Percentiles rank a stretch among this genome's conserved stretches.
Conservation (phyloP, 2,113 vertebrate genomes). For the Apaloderma vittatum region DNA sequence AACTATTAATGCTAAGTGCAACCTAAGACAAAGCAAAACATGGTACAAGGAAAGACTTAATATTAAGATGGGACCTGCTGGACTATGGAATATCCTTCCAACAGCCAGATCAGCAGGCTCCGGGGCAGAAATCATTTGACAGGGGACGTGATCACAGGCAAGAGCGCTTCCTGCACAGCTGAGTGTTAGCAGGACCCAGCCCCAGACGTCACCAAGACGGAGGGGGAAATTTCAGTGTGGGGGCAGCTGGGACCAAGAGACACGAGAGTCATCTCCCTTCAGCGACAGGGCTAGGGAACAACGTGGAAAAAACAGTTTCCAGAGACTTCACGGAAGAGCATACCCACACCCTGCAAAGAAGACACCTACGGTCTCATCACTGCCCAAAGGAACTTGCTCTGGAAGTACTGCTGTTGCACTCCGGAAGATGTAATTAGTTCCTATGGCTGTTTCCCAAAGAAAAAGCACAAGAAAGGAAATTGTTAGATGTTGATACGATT, state of each 20-base stretch:
- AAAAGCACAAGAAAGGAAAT: not conserved
- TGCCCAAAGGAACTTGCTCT: not conserved
- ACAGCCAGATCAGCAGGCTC: not conserved
- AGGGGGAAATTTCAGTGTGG: not conserved
- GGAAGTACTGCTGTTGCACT: not conserved
- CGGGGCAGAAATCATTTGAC: not conserved
- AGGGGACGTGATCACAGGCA: fast-evolving
- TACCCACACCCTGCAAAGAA: not conserved
- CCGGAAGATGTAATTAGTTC: not conserved
- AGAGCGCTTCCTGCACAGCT: not conserved
- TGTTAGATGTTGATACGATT: not conserved
- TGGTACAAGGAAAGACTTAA: not conserved
- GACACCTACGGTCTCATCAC: fast-evolving
- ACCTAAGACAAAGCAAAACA: not conserved
- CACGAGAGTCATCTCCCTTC: not conserved
- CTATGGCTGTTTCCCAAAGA: not conserved
- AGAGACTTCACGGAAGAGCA: fast-evolving
- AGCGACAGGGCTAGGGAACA: not conserved
- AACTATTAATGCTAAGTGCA: not conserved
- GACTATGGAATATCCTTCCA: not conserved
- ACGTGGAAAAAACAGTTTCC: not conserved
- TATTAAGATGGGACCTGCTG: not conserved
- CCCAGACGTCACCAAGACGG: fast-evolving
- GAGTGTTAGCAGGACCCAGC: not conserved
- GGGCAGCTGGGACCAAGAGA: not conserved